Evolutionary conservation across 2,888 invertebrate species (phyloP), one percentile per base, ranked within the genome.

Genomic region (Didymodactylos carnosus): DNA sequence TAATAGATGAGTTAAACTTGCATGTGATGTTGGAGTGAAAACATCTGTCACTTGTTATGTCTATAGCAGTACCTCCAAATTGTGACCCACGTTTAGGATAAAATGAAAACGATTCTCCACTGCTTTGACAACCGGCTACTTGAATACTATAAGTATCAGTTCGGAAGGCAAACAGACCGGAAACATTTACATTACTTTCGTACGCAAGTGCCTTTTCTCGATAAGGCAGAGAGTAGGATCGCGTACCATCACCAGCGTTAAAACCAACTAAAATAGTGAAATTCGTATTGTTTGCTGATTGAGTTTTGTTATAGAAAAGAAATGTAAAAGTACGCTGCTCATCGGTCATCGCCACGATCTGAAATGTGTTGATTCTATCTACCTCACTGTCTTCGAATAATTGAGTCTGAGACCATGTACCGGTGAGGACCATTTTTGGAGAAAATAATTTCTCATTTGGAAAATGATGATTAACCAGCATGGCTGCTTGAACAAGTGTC

Each of bases 281-380:
- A 14, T 5, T 16, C 3, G 2, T 7, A 0, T 23, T 19, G 19
- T n/a, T 10, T 14, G 19, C 35, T 49, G 7, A 73, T 16, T 39
- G 25, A 39, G 69, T 16, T 27, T 69, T 29, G 16, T 69, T 35
- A 39, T 73, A 73, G 3, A 46, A 46, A 46, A 69, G 69, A 41
- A 69, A 69, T 43, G 69, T 29, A 69, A 73, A 73, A 1, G 43
- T 69, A 29, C 69, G 35, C 19, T 8, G 11, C 25, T 39, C 39
- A 39, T 78, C 77, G 7, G 78, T 78, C 8, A 77, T 49, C 13
- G 78, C 2, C 16, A 77, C 71, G 0, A 73, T 43, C 72, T 78
- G 78, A 71, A 78, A 77, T 13, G 78, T n/a, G 76, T 77, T 14
- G 77, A 76, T 62, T 29, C 7, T 29, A 25, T 23, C 25, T 7